These are phyloP conservation scores for Crotophaga sulcirostris DNA, from an alignment of 2,113 vertebrate species.

Conservation along the genomic window DNA sequence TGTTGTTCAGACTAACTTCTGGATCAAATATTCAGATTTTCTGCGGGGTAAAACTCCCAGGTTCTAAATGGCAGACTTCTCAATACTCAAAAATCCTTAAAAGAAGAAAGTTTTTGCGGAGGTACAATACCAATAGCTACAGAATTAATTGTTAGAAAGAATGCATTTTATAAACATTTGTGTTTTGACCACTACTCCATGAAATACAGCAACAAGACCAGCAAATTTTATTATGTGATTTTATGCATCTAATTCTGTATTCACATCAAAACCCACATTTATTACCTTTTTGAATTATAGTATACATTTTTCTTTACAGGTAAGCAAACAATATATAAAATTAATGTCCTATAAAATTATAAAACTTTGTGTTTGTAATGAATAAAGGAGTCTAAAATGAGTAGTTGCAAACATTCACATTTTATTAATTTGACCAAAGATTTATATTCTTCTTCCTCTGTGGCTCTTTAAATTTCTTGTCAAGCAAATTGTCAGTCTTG, in stretches of 20 bases:
- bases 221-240: not conserved
- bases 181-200: not conserved
- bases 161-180: not conserved
- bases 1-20: not conserved
- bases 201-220: not conserved
- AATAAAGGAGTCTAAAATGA: slow-evolving; percentile 35
- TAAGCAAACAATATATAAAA: slow-evolving; percentile 62
- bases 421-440: slow-evolving; percentile 18
- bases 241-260: slow-evolving; percentile 15
- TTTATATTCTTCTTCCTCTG: not conserved
- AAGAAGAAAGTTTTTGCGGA: not conserved
- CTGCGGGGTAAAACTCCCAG: not conserved
- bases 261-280: slow-evolving; percentile 26
- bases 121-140: not conserved
- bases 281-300: slow-evolving; percentile 47
- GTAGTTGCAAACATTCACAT: not conserved
- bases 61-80: not conserved
- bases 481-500: slow-evolving; percentile 11
- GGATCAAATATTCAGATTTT: not conserved
- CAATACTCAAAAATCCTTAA: not conserved
- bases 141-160: not conserved
- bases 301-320: slow-evolving; percentile 45
- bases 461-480: not conserved
- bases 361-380: slow-evolving; percentile 32
- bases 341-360: slow-evolving; percentile 50